Evolutionary conservation across 2,888 invertebrate species (phyloP).

Genomic region (Hybos culiciformis): DNA sequence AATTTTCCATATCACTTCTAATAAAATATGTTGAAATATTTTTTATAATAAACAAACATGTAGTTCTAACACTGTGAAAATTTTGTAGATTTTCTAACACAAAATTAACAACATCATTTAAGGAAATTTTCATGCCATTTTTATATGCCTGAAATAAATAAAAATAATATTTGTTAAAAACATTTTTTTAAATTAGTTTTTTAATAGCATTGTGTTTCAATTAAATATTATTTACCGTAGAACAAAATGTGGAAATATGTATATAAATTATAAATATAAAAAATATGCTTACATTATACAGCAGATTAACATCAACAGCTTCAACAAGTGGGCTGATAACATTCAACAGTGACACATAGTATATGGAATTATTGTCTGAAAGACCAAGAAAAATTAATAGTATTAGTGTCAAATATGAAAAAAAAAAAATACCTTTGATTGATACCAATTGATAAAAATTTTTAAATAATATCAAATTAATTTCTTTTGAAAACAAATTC

Average conservation of each 20-base stretch:
- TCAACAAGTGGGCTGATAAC: conserved; percentile 22
- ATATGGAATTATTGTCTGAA: conserved; percentile 15
- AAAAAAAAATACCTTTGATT: conserved; percentile 16
- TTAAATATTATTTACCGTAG: no score
- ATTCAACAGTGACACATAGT: conserved; percentile 21
- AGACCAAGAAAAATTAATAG: no score
- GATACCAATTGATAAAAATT: conserved; percentile 23
- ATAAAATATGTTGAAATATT: conserved; percentile 26
- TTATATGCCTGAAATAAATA: conserved; percentile 23
- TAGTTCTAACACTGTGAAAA: conserved; percentile 21
- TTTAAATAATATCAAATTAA: conserved; percentile 34
- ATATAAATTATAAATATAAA: no score
- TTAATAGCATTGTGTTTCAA: no score
- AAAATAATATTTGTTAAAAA: conserved; percentile 4
- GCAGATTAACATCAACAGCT: conserved; percentile 23
- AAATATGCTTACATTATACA: conserved; percentile 21
- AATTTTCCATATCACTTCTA: conserved; percentile 24
- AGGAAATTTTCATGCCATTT: conserved; percentile 19
- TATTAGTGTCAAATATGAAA: no score
- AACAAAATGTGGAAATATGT: no score
- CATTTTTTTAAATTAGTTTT: no score
- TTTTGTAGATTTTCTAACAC: conserved; percentile 26
- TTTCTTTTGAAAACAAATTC: conserved; percentile 56
- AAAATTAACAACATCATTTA: conserved; percentile 27
- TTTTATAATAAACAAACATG: conserved; percentile 22